These are phyloP conservation scores for Lamprotornis superbus DNA, from an alignment of 2,113 vertebrate genomes.

Conservation along the genomic window DNA sequence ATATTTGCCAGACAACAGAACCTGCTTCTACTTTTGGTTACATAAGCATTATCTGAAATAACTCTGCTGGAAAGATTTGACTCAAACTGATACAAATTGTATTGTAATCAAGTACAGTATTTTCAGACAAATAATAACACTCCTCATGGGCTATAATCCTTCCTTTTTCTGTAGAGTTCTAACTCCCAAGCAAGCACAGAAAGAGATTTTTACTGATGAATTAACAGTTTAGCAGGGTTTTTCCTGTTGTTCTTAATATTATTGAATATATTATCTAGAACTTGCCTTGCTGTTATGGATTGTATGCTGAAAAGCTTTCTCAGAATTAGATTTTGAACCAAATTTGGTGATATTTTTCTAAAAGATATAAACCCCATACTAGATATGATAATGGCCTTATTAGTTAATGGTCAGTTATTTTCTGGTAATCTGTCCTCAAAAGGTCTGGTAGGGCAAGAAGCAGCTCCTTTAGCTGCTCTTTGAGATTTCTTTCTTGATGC, in stretches of 20 bases:
- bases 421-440: not conserved
- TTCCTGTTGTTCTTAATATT: not conserved
- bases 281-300: not conserved
- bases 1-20: not conserved
- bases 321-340: not conserved
- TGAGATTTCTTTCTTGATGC: not conserved
- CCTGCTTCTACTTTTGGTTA: not conserved
- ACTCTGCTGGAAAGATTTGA: not conserved
- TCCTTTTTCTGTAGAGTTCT: not conserved
- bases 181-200: not conserved
- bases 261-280: not conserved
- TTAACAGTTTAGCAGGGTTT: not conserved
- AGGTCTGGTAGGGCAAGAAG: not conserved
- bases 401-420: not conserved
- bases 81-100: not conserved
- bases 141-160: not conserved
- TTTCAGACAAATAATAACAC: constrained; percentile 22
- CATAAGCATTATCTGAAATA: not conserved
- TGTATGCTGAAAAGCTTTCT: not conserved
- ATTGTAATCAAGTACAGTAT: not conserved
- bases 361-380: not conserved
- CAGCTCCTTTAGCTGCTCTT: not conserved
- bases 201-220: not conserved
- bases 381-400: not conserved
- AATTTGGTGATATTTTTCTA: not conserved